A percentile compares a stretch with the other conserved stretches of the same genome.
Evolutionary conservation across 2,888 invertebrate species (phyloP).

Genomic region (Leucozona laternaria): DNA sequence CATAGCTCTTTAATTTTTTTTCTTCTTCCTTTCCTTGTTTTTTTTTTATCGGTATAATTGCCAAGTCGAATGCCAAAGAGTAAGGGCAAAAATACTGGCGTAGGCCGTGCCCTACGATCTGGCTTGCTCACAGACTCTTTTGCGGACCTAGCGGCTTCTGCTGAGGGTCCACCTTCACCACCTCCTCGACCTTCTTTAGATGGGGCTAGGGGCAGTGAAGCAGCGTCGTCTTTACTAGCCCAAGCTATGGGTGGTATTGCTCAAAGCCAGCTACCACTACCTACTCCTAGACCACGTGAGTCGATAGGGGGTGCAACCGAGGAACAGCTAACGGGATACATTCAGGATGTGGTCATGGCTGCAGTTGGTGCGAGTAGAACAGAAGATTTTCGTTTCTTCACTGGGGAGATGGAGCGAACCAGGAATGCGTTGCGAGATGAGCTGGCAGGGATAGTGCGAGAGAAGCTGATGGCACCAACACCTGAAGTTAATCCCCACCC

Average conservation of each 20-base stretch:
- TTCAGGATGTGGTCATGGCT: no score
- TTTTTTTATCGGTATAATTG: neutral
- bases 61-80: neutral
- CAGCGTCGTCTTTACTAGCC: neutral
- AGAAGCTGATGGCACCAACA: no score
- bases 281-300: neutral
- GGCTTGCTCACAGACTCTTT: neutral
- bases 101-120: neutral
- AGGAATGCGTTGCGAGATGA: no score
- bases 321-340: no score
- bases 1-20: no score
- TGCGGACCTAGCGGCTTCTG: neutral
- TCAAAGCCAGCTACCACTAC: neutral
- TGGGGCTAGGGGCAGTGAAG: neutral
- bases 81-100: neutral
- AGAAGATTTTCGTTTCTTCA: no score
- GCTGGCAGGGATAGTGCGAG: no score
- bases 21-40: no score
- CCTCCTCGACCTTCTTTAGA: neutral
- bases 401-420: no score
- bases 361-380: no score
- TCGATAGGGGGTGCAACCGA: no score
- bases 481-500: no score
- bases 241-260: neutral
- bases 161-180: neutral